Conservation (phyloP, 2,113 vertebrate genomes). For the Sebastes fasciatus region DNA sequence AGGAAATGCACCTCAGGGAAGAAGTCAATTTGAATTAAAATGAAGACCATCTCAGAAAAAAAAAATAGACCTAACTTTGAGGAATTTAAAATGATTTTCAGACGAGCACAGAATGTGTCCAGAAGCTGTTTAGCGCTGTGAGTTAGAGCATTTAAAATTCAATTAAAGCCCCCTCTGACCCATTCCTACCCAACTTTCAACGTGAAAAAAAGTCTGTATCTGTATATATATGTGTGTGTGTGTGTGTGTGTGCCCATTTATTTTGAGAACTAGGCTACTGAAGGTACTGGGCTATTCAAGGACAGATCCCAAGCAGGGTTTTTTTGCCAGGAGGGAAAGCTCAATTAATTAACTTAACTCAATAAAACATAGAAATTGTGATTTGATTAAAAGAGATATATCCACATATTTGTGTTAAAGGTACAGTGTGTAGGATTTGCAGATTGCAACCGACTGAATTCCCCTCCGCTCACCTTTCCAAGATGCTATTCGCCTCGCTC, state of each 20-base stretch:
- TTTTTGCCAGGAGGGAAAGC: background rate
- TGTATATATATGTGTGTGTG: background rate
- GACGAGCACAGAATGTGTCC: slow-evolving; percentile 13
- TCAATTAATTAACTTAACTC: background rate
- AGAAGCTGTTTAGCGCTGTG: slow-evolving; percentile 28
- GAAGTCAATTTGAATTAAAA: slow-evolving; percentile 48
- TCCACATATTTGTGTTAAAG: background rate
- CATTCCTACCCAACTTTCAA: slow-evolving; percentile 8
- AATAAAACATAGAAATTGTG: background rate
- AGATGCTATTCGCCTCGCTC: no score
- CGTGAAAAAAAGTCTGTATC: background rate
- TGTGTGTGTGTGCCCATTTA: background rate
- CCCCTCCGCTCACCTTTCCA: no score
- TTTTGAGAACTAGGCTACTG: background rate
- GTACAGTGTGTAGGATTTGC: no score
- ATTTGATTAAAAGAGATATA: background rate
- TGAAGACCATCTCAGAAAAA: slow-evolving; percentile 24
- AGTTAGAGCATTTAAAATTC: slow-evolving; percentile 56
- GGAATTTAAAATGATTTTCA: slow-evolving; percentile 33
- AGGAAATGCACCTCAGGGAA: slow-evolving; percentile 11
- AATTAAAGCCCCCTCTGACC: slow-evolving; percentile 36
- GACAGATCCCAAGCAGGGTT: background rate
- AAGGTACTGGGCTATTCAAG: background rate
- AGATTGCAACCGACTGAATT: no score
- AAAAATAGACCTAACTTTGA: slow-evolving; percentile 16